Evolutionary conservation across 2,888 invertebrate genomes (phyloP).

Genomic region (Micoletzkya japonica): DNA sequence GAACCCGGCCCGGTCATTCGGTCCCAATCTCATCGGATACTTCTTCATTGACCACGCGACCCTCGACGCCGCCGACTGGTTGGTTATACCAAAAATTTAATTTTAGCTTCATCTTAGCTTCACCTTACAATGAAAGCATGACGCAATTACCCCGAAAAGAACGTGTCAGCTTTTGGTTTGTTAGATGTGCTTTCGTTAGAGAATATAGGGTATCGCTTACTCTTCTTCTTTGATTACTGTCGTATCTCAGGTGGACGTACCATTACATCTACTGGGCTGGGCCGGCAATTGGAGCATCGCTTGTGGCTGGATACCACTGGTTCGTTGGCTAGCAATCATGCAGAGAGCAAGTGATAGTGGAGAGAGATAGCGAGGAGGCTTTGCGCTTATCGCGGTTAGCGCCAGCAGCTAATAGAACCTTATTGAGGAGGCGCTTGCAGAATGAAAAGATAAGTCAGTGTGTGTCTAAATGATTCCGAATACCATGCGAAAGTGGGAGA

Average conservation of each 20-base stretch:
- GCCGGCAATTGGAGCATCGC: conserved; percentile 58
- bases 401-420: too few species aligned
- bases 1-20: conserved; percentile 66
- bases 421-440: too few species aligned
- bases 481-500: too few species aligned
- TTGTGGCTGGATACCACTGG: conserved; percentile 61
- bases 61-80: too few species aligned
- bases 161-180: background rate
- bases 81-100: too few species aligned
- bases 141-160: too few species aligned
- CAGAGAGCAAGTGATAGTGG: background rate
- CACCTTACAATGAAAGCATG: background rate
- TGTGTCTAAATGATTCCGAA: too few species aligned
- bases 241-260: conserved; percentile 37
- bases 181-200: conserved; percentile 3
- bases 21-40: conserved; percentile 63
- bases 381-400: too few species aligned
- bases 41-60: conserved; percentile 11
- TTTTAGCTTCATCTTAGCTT: background rate
- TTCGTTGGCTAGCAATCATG: too few species aligned
- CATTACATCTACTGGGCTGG: conserved; percentile 65
- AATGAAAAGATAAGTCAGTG: too few species aligned
- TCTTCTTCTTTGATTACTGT: too few species aligned
- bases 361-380: background rate
- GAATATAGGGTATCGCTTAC: background rate